Conservation (phyloP, 2,113 vertebrate genomes). For the Rhinolophus sinicus region DNA sequence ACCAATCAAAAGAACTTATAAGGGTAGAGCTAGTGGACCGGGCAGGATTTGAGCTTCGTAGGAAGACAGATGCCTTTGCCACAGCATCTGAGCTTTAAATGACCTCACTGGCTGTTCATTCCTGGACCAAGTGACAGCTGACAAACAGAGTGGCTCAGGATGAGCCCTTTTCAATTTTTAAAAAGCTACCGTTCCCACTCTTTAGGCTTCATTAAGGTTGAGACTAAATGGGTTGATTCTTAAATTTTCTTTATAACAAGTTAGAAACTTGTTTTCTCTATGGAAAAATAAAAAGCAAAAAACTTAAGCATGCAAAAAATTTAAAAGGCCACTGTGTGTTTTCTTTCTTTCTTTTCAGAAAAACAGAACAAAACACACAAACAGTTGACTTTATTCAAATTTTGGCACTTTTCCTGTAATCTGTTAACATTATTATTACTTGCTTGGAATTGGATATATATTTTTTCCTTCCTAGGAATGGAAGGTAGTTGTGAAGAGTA, state of each 20-base stretch:
- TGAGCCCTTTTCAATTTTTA: conserved; percentile 5
- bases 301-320: neutral
- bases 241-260: neutral
- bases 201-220: conserved; percentile 47
- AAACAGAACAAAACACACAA: neutral
- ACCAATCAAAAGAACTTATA: conserved; percentile 84
- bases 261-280: neutral
- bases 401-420: neutral
- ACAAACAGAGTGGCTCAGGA: conserved; percentile 45
- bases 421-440: neutral
- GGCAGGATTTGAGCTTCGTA: conserved; percentile 79
- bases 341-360: conserved; percentile 41
- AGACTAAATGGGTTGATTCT: neutral
- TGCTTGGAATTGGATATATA: neutral
- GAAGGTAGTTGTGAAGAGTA: neutral
- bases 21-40: conserved; percentile 71
- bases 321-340: neutral
- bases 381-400: neutral
- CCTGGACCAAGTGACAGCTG: conserved; percentile 30
- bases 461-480: neutral
- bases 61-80: conserved; percentile 70
- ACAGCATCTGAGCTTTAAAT: conserved; percentile 47
- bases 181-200: neutral
- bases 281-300: neutral
- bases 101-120: neutral